These are phyloP conservation scores for Sparidentex hasta DNA, from an alignment of 2,797 vertebrate genomes.

Conservation along the genomic window DNA sequence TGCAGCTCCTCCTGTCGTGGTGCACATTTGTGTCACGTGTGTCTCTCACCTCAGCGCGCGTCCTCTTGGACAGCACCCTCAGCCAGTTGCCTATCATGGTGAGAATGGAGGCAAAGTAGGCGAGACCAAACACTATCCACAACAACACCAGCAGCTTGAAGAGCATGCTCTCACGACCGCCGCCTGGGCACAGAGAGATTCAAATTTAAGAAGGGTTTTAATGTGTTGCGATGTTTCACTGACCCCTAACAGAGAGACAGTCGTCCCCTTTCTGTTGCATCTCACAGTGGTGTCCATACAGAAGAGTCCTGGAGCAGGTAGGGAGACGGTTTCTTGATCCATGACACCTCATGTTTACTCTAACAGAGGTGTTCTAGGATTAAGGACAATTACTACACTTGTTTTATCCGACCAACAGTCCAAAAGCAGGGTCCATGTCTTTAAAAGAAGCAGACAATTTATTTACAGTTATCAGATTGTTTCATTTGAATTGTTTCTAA, in stretches of 20 bases:
- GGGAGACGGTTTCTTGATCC: neutral
- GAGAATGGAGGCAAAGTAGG: conserved; percentile 95
- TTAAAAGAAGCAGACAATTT: neutral
- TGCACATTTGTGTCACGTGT: neutral
- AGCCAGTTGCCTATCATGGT: conserved; percentile 96
- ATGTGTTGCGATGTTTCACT: neutral
- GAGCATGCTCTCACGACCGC: conserved; percentile 73
- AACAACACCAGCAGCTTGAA: conserved; percentile 93
- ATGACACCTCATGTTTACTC: neutral
- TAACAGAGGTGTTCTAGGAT: too few relatives aligned
- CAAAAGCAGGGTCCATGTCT: neutral
- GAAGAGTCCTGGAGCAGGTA: neutral
- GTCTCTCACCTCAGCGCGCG: conserved; percentile 90
- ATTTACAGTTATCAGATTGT: neutral
- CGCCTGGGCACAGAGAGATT: conserved; percentile 78
- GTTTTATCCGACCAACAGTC: too few relatives aligned
- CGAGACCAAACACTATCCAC: conserved; percentile 94
- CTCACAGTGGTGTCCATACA: neutral
- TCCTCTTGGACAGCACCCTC: conserved; percentile 90
- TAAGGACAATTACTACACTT: too few relatives aligned
- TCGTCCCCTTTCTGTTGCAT: neutral
- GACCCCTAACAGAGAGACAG: neutral
- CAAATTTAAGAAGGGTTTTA: neutral
- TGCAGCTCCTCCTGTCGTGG: neutral
- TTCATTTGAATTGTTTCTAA: neutral